A percentile compares a stretch with the other conserved stretches of the same genome.
Evolutionary conservation across 2,797 vertebrate genomes (phyloP).

Genomic region (Rhabdophis nuchalis): DNA sequence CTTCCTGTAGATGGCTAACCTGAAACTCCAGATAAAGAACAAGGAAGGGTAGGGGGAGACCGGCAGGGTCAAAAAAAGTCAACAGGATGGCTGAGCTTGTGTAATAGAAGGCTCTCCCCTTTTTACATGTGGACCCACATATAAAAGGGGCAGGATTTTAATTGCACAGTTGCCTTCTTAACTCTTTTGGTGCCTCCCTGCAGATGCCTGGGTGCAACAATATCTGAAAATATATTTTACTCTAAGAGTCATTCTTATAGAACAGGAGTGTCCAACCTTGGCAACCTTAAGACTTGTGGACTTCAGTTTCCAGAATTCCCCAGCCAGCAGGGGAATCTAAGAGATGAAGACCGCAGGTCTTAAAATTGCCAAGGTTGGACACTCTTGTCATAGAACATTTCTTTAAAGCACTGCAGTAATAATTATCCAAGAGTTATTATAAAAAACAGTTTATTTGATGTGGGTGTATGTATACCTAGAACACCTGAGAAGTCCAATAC

Average conservation of each 20-base stretch:
- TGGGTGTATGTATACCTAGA: background rate
- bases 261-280: background rate
- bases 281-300: background rate
- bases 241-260: background rate
- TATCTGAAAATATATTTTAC: background rate
- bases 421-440: background rate
- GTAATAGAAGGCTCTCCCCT: background rate
- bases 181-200: background rate
- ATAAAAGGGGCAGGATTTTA: background rate
- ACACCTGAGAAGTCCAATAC: background rate
- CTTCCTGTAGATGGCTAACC: background rate
- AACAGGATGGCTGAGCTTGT: background rate
- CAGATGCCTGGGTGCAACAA: background rate
- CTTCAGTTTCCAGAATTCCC: background rate
- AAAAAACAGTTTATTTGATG: background rate
- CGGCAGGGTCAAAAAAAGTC: background rate
- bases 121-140: background rate
- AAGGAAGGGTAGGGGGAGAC: rapidly evolving
- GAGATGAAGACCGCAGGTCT: background rate
- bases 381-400: background rate
- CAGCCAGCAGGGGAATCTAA: background rate
- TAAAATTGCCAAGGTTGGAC: background rate
- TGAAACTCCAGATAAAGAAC: background rate
- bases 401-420: background rate
- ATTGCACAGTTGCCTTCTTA: background rate